Evolutionary conservation across 2,113 vertebrate genomes (phyloP), one percentile per base, ranked within the genome.

Genomic region (Oryzias celebensis): DNA sequence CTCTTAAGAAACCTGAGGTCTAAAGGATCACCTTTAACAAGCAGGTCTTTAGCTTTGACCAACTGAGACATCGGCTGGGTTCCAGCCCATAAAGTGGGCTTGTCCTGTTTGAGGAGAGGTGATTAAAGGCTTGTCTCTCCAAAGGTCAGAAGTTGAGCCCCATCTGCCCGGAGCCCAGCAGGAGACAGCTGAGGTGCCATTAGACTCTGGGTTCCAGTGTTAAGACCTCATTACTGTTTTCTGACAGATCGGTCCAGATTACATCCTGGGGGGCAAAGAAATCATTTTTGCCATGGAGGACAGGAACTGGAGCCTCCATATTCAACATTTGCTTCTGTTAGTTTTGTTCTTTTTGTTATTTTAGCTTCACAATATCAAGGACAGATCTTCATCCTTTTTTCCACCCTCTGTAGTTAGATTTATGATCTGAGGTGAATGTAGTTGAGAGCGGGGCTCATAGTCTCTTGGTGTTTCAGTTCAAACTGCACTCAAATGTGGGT

Each of bases 221-320:
- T 89, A 36, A 91, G 80, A 86, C 80, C 84, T 90, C 83, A 90
- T 92, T 92, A 92, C 77, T 62, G 84, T 64, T 75, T 73, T 73
- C 63, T 88, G 88, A 91, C 82, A 69, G 88, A 91, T 86, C 66
- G 73, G 57, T 69, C 79, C 69, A 89, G 87, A 90, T 89, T 87
- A 85, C 76, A 85, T 56, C 84, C 85, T 81, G 84, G 78, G 72
- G 79, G 36, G 36, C 2, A 3, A 3, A 3, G 73, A 79, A 71
- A 71, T 14, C 7, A 43, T 74, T 78, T 72, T 81, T 75, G 62
- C 68, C 36, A 23, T 23, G 5, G 41, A 68, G 65, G 62, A 77
- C 78, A 65, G 76, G 72, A 80, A 81, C 77, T 62, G 52, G 41
- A 65, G 55, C 55, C 52, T 23, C 62, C 36, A 13, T 50, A 41